These are phyloP conservation scores for Tapirus terrestris DNA, from an alignment of 2,113 vertebrate genomes.

Conservation along the genomic window DNA sequence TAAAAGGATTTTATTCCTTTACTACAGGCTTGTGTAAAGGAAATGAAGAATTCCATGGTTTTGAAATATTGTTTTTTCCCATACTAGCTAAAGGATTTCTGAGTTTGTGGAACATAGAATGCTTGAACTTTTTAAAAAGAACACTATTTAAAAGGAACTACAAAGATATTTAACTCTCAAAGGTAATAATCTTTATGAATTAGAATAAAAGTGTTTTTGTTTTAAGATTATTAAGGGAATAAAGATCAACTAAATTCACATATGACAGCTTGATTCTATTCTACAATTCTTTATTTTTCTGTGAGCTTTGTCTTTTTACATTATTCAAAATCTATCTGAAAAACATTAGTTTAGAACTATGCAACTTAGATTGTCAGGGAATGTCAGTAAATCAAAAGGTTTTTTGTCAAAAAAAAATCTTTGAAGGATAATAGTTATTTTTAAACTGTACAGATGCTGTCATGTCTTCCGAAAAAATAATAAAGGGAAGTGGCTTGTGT, in stretches of 20 bases:
- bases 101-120: slow-evolving; percentile 36
- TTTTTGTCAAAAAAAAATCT: slow-evolving; percentile 84
- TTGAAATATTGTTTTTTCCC: background rate
- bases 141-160: slow-evolving; percentile 75
- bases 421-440: slow-evolving; percentile 90
- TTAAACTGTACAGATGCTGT: slow-evolving; percentile 85
- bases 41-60: slow-evolving; percentile 44
- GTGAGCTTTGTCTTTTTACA: slow-evolving; percentile 87
- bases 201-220: slow-evolving; percentile 80
- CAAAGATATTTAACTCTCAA: slow-evolving; percentile 76
- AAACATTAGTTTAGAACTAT: slow-evolving; percentile 89
- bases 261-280: slow-evolving; percentile 87
- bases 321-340: slow-evolving; percentile 88
- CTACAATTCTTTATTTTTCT: slow-evolving; percentile 83
- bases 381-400: slow-evolving; percentile 86
- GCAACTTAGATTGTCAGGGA: slow-evolving; percentile 85
- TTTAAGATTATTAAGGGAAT: slow-evolving; percentile 86
- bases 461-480: slow-evolving; percentile 87
- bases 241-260: slow-evolving; percentile 86
- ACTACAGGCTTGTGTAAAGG: background rate
- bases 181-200: slow-evolving; percentile 83
- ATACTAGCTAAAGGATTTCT: slow-evolving; percentile 4
- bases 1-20: slow-evolving; percentile 32
- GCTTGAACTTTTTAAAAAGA: slow-evolving; percentile 74
- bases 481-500: slow-evolving; percentile 85